These are phyloP conservation scores for Junco hyemalis DNA, from an alignment of 2,113 vertebrate genomes.

Conservation along the genomic window DNA sequence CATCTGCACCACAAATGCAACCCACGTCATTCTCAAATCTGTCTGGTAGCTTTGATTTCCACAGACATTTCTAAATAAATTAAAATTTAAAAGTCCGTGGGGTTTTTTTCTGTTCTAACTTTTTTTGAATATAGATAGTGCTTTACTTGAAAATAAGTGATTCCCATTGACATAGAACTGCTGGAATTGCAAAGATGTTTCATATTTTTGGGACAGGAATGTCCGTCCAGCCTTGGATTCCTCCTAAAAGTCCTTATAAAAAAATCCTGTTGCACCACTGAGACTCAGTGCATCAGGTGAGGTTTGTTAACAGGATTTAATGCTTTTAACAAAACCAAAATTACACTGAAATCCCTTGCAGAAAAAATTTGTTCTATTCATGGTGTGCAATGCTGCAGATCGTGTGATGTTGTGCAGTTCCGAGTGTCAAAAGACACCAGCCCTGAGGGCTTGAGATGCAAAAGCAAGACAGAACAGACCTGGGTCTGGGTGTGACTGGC, in stretches of 20 bases:
- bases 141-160: not conserved
- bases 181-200: not conserved
- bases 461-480: not conserved
- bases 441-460: not conserved
- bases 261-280: not conserved
- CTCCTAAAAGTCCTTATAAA: not conserved
- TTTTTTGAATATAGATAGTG: not conserved
- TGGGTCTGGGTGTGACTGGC: not conserved
- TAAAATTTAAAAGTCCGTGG: not conserved
- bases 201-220: not conserved
- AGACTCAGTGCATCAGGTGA: not conserved
- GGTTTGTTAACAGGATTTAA: not conserved
- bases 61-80: not conserved
- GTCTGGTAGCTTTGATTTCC: not conserved
- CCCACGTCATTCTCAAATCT: not conserved
- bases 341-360: not conserved
- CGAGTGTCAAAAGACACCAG: not conserved
- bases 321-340: not conserved
- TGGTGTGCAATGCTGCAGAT: not conserved
- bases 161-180: not conserved
- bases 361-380: not conserved
- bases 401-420: accelerated
- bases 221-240: not conserved
- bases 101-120: not conserved
- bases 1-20: not conserved